Percentiles rank a stretch among this genome's conserved stretches.
Conservation (phyloP, 2,113 vertebrate species). For the Elanus axillaris region DNA sequence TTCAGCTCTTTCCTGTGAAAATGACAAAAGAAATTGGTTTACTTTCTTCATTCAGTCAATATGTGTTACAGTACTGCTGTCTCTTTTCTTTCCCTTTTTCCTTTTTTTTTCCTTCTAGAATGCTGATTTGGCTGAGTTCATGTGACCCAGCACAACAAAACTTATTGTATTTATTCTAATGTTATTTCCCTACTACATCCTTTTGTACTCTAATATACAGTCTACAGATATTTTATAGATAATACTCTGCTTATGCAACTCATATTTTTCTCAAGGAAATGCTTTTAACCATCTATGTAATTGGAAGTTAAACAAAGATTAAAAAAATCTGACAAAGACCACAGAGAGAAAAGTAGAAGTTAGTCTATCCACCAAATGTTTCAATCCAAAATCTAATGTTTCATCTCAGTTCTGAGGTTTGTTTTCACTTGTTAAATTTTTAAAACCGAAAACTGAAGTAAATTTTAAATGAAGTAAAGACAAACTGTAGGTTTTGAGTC, state of each 20-base stretch:
- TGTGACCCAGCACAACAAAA: neutral
- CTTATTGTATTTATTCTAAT: neutral
- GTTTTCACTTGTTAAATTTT: neutral
- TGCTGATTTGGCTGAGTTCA: neutral
- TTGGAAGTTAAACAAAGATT: neutral
- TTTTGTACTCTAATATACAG: neutral
- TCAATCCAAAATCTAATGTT: neutral
- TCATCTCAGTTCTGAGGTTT: neutral
- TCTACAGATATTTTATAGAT: neutral
- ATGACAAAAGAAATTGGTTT: neutral
- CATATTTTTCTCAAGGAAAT: neutral
- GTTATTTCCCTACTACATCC: neutral
- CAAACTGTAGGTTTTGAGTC: neutral
- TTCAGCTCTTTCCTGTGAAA: neutral
- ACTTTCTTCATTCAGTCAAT: neutral
- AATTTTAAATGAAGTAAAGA: neutral
- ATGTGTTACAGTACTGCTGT: accelerated
- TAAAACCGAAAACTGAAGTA: neutral
- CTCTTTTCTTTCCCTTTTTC: neutral
- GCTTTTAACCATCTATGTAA: neutral
- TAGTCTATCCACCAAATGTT: neutral
- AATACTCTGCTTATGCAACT: neutral
- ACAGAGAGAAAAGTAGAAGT: neutral
- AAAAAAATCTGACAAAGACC: neutral
- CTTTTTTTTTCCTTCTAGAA: neutral